phyloP scores from a whole-genome alignment of 2,113 vertebrate genomes.

The Ascaphus truei region DNA sequence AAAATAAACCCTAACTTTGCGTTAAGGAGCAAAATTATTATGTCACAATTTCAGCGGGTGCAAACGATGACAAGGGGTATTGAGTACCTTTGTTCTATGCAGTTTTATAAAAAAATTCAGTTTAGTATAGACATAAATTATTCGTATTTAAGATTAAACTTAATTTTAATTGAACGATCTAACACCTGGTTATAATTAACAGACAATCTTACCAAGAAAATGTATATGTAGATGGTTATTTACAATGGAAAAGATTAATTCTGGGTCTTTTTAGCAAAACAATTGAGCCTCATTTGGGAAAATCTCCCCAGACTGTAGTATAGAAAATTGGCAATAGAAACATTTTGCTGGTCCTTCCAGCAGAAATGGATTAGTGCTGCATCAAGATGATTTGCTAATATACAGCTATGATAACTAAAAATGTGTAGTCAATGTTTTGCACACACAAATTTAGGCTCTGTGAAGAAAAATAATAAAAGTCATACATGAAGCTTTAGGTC shows the following conservation, averaged over 20 bases:
- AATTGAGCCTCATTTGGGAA: neutral
- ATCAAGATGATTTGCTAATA: neutral
- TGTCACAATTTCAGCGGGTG: neutral
- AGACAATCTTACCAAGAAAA: too few species aligned
- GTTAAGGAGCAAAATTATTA: too few species aligned
- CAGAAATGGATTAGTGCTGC: neutral
- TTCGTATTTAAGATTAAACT: constrained; percentile 54
- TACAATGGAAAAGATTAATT: constrained; percentile 51
- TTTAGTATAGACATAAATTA: constrained; percentile 33
- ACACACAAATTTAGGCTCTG: neutral
- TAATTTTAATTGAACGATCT: constrained; percentile 52
- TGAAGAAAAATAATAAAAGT: neutral
- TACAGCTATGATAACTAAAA: neutral
- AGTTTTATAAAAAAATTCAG: neutral
- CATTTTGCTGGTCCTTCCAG: neutral
- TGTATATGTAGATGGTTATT: constrained; percentile 61
- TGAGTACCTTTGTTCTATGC: constrained; percentile 2
- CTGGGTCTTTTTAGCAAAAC: constrained; percentile 38
- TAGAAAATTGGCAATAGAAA: neutral
- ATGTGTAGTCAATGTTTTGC: neutral
- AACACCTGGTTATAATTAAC: constrained; percentile 43
- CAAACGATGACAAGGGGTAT: neutral
- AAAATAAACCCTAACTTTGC: too few species aligned
- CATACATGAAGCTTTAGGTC: neutral
- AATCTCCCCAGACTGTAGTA: neutral